Percentiles rank a stretch among this genome's conserved stretches.
These are phyloP conservation scores for Sciaenops ocellatus DNA, from an alignment of 2,797 vertebrate species.

Conservation along the genomic window DNA sequence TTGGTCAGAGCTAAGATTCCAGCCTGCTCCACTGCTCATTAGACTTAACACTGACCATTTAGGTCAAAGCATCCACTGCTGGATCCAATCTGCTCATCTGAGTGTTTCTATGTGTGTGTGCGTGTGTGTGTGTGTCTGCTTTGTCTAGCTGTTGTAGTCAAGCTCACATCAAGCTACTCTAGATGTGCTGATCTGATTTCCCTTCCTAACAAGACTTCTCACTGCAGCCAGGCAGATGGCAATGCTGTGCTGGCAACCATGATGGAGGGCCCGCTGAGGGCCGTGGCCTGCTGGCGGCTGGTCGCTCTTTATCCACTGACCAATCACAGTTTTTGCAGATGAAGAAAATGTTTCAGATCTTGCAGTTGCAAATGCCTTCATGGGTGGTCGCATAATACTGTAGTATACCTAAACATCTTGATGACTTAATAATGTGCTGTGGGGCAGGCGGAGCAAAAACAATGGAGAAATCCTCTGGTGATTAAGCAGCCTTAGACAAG, in stretches of 20 bases:
- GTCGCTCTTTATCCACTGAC: slow-evolving; percentile 35
- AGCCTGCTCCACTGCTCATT: slow-evolving; percentile 59
- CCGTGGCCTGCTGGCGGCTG: slow-evolving; percentile 3
- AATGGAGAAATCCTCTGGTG: slow-evolving; percentile 44
- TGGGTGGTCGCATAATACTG: slow-evolving; percentile 8
- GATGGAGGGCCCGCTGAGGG: slow-evolving; percentile 9
- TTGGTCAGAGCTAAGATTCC: slow-evolving; percentile 38
- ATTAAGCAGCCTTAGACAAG: slow-evolving; percentile 50
- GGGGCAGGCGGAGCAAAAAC: slow-evolving; percentile 22
- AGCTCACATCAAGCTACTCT: slow-evolving; percentile 31
- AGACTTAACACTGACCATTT: slow-evolving; percentile 73
- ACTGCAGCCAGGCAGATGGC: slow-evolving; percentile 71
- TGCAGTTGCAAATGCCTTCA: slow-evolving; percentile 18
- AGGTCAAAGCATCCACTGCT: slow-evolving; percentile 48
- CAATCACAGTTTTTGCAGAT: slow-evolving; percentile 29
- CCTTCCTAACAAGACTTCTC: slow-evolving; percentile 62
- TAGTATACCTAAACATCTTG: slow-evolving; percentile 35
- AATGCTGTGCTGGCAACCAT: slow-evolving; percentile 48
- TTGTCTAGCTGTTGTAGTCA: slow-evolving; percentile 26
- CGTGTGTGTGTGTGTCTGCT: slow-evolving; percentile 12
- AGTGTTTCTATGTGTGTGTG: slow-evolving; percentile 7
- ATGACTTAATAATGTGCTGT: slow-evolving; percentile 47
- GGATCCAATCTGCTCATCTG: neutral
- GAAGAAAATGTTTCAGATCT: slow-evolving; percentile 18
- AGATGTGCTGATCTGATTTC: slow-evolving; percentile 71